These are phyloP conservation scores for Pseudoatta argentina DNA, from an alignment of 1,140 invertebrate genomes.

Conservation along the genomic window DNA sequence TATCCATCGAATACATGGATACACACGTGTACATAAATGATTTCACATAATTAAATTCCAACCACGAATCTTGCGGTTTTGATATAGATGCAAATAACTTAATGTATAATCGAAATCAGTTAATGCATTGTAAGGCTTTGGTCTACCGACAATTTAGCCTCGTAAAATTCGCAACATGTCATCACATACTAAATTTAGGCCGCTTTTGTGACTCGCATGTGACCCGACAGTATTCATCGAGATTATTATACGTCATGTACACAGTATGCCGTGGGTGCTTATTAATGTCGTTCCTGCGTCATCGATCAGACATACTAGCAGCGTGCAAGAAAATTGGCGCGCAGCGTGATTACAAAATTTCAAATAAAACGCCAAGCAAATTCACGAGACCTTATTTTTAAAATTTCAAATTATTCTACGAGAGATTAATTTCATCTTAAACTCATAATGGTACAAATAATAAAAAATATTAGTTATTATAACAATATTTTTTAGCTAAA, in stretches of 20 bases:
- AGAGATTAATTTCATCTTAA: constrained; percentile 40
- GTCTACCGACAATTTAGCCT: constrained; percentile 46
- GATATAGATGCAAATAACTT: constrained; percentile 37
- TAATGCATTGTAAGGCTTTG: constrained; percentile 47
- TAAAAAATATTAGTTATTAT: background rate
- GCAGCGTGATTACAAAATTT: constrained; percentile 47
- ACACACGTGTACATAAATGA: constrained; percentile 15
- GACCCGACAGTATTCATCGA: constrained; percentile 72
- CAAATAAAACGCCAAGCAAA: constrained; percentile 47
- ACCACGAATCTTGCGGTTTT: constrained; percentile 16
- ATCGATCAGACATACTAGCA: constrained; percentile 63
- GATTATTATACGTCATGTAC: constrained; percentile 71
- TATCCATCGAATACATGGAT: background rate
- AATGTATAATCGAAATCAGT: constrained; percentile 46
- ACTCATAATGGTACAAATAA: background rate
- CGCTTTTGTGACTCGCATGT: constrained; percentile 74
- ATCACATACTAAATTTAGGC: constrained; percentile 63
- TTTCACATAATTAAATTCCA: constrained; percentile 55
- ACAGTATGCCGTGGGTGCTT: constrained; percentile 68
- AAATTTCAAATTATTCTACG: constrained; percentile 43
- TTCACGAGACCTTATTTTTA: constrained; percentile 41
- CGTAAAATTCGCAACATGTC: constrained; percentile 63
- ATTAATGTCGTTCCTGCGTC: constrained; percentile 73
- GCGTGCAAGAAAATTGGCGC: constrained; percentile 52
- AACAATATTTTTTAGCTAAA: background rate